These are phyloP conservation scores for Neofelis nebulosa DNA, from an alignment of 2,113 vertebrate species.

Conservation along the genomic window DNA sequence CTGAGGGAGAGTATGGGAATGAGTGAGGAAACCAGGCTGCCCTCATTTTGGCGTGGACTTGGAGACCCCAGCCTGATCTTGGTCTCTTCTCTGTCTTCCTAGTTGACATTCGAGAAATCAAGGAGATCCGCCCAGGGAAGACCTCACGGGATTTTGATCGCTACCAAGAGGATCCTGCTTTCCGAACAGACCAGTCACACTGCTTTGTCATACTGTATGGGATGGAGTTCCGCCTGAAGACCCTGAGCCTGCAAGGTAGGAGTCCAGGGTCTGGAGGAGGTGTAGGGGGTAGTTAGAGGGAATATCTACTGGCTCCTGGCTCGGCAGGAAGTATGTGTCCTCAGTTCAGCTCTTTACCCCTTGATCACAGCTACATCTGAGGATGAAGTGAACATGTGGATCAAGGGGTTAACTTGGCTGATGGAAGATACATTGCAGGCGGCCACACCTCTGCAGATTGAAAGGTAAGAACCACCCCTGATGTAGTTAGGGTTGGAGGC, in stretches of 20 bases:
- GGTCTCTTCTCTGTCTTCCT: not conserved
- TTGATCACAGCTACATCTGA: slow-evolving; percentile 92
- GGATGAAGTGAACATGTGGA: slow-evolving; percentile 99
- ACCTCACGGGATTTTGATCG: slow-evolving; percentile 98
- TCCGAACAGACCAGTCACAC: slow-evolving; percentile 90
- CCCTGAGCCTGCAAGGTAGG: slow-evolving; percentile 96
- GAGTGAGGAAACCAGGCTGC: not conserved
- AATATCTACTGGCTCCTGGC: not conserved
- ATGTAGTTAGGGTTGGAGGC: not conserved
- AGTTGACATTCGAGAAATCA: slow-evolving; percentile 99
- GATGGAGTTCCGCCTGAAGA: slow-evolving; percentile 96
- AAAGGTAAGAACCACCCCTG: slow-evolving; percentile 86
- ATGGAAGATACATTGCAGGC: slow-evolving; percentile 93
- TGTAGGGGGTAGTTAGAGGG: not conserved
- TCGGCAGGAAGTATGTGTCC: not conserved
- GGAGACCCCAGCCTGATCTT: not conserved
- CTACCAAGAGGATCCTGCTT: slow-evolving; percentile 94
- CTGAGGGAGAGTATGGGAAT: not conserved
- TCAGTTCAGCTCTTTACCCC: not conserved
- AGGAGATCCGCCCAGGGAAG: slow-evolving; percentile 95
- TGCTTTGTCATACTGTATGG: slow-evolving; percentile 98
- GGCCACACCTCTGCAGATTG: slow-evolving; percentile 96
- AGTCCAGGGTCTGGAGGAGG: not conserved
- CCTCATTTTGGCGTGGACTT: not conserved
- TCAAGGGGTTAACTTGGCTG: slow-evolving; percentile 96